Evolutionary conservation across 2,888 invertebrate genomes (phyloP).

Genomic region (Homarus gammarus): DNA sequence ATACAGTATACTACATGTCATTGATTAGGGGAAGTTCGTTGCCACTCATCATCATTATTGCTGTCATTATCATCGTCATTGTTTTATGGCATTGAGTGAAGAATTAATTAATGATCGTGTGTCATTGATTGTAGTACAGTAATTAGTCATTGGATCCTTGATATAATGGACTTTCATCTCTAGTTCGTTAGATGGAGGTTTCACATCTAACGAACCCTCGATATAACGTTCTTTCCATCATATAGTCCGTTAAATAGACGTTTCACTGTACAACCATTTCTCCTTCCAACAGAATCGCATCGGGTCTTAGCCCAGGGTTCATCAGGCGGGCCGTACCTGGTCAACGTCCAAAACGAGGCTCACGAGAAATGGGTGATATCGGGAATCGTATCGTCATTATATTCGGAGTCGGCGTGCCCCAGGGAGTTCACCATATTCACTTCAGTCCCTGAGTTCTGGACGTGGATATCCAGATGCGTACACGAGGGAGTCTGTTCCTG

Average conservation of each 20-base stretch:
- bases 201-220: too few relatives aligned
- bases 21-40: too few relatives aligned
- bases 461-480: conserved; percentile 56
- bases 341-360: conserved; percentile 39
- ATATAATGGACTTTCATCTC: too few relatives aligned
- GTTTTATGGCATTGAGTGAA: too few relatives aligned
- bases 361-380: conserved; percentile 54
- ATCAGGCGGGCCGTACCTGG: conserved; percentile 70
- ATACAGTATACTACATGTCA: too few relatives aligned
- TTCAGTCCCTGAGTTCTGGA: not conserved
- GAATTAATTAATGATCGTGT: not conserved
- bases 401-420: conserved; percentile 25
- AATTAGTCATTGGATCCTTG: too few relatives aligned
- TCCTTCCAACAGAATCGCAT: conserved; percentile 5
- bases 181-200: too few relatives aligned
- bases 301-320: conserved; percentile 41
- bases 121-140: too few relatives aligned
- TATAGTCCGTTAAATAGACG: too few relatives aligned
- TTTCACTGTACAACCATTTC: not conserved
- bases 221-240: too few relatives aligned
- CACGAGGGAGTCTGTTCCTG: conserved; percentile 27
- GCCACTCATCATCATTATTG: too few relatives aligned
- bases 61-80: too few relatives aligned
- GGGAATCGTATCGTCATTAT: conserved; percentile 55
- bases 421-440: conserved; percentile 55